Conservation (phyloP, 1,140 invertebrate genomes). For the Prorops nasuta region DNA sequence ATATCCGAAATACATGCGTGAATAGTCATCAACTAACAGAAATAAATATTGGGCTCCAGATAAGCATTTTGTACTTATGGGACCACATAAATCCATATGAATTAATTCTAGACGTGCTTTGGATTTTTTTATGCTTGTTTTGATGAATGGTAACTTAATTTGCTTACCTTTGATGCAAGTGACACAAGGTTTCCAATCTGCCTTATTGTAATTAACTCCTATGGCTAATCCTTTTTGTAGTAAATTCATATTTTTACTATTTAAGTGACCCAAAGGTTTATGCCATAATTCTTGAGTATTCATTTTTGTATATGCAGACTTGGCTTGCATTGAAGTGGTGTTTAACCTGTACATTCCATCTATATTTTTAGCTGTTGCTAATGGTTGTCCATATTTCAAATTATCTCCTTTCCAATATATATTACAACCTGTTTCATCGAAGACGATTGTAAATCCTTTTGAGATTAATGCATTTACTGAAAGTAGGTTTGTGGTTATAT, state of each 20-base stretch:
- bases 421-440: constrained; percentile 1
- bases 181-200: background rate
- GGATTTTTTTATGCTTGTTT: background rate
- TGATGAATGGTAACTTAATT: background rate
- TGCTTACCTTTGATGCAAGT: background rate
- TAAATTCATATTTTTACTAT: background rate
- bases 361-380: constrained; percentile 4
- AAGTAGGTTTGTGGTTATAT: constrained; percentile 12
- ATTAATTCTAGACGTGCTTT: background rate
- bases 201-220: background rate
- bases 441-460: constrained; percentile 10
- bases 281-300: background rate
- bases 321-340: too few species aligned
- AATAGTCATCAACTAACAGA: background rate
- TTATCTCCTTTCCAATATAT: background rate
- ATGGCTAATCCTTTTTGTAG: background rate
- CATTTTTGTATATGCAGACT: too few species aligned
- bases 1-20: background rate
- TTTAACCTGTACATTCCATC: constrained; percentile 9
- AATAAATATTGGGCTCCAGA: background rate
- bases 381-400: too few species aligned
- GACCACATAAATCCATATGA: constrained; percentile 1
- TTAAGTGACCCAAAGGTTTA: background rate
- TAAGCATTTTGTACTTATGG: background rate
- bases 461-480: constrained; percentile 15